Evolutionary conservation across 2,797 vertebrate genomes (phyloP), one percentile per base, ranked within the genome.

Genomic region (Carapus acus): DNA sequence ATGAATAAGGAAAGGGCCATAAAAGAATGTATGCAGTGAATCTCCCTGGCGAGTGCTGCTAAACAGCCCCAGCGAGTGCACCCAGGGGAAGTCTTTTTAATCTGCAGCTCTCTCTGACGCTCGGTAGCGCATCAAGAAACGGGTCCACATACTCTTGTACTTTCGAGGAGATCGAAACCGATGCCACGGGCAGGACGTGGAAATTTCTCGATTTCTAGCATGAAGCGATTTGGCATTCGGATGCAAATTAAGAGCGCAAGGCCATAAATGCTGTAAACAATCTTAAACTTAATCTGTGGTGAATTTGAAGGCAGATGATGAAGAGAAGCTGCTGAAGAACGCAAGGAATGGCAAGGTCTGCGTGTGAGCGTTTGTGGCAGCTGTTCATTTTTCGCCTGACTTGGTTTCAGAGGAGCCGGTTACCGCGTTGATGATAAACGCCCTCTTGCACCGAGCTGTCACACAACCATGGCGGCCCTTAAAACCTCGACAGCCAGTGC

Each of bases 371-470:
- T 67, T 81, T 68, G 48, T 88, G 88, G 85, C 91, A 92, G 88
- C 88, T 92, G 91, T 89, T 94, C 85, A 89, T 93, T 92, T 94
- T 93, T 88, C 89, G 86, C 88, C 77, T 81, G 85, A 90, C 72
- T 83, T 82, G 86, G 65, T 88, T 80, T 82, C 74, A 69, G 86
- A 86, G 79, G 85, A 86, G 79, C 84, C 76, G 66, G 86, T 89
- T 91, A 89, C 86, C 88, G 88, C 82, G 73, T 58, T 55, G 71
- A 70, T 87, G 85, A 90, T 87, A 85, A 89, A 89, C 88, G 77
- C 76, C 78, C 54, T 73, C 64, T 69, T 81, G 85, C 69, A 51
- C 80, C 62, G 68, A 64, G 64, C 77, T 79, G 60, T 86, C 77
- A 86, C 17, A 74, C 42, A 83, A 74, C 74, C 74, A 62, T 56